Conservation (phyloP, 1,140 invertebrate species). For the Onthophagus taurus region DNA sequence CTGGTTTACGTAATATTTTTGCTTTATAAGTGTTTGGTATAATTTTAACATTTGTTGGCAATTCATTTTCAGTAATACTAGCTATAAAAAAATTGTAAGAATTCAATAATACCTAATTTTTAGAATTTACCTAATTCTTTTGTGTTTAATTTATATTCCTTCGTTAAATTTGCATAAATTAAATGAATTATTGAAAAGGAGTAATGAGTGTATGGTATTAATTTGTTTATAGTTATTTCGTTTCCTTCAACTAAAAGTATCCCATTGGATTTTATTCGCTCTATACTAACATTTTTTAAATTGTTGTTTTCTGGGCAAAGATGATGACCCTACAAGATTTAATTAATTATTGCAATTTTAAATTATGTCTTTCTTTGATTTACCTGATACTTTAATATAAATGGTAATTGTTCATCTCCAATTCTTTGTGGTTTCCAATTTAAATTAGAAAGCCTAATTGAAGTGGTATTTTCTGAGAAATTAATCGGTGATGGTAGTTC, state of each 20-base stretch:
- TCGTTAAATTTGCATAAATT: not conserved
- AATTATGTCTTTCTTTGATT: not conserved
- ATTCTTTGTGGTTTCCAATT: too few species aligned
- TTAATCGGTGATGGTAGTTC: not conserved
- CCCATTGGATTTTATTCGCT: constrained; percentile 1
- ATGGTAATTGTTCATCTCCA: not conserved
- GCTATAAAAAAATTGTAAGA: not conserved
- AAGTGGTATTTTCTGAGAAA: not conserved
- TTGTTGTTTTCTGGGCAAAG: not conserved
- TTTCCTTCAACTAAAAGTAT: not conserved
- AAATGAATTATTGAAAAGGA: not conserved
- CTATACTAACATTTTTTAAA: not conserved
- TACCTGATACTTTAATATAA: constrained; percentile 2
- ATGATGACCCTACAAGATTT: constrained; percentile 1
- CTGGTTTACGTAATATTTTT: not conserved
- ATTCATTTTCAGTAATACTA: not conserved
- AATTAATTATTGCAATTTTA: not conserved
- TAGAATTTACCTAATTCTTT: not conserved
- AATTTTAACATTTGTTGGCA: not conserved
- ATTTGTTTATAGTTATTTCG: not conserved
- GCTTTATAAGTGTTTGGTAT: not conserved
- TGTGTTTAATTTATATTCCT: not conserved
- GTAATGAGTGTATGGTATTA: not conserved
- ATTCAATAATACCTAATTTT: not conserved
- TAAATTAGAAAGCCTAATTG: too few species aligned